phyloP scores from a whole-genome alignment of 2,797 vertebrate species.

The Poecilia picta region DNA sequence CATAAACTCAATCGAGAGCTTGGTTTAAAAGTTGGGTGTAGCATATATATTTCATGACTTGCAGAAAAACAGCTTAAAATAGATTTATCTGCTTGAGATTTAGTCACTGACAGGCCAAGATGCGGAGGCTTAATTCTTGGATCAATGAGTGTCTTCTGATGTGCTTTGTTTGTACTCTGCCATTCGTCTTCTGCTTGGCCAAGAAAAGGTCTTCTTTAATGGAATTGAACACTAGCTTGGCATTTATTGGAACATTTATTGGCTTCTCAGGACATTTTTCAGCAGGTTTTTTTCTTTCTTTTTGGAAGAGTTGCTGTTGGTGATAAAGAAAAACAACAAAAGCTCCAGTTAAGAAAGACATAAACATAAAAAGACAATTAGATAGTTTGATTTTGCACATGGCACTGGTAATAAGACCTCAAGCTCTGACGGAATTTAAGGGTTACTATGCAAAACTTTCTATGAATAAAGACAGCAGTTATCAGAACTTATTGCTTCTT shows the following conservation, averaged over 20 bases:
- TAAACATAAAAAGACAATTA: conserved; percentile 26
- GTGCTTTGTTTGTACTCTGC: conserved; percentile 35
- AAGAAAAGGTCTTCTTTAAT: conserved; percentile 64
- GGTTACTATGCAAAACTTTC: not conserved
- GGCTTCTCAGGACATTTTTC: conserved; percentile 70
- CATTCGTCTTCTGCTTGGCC: conserved; percentile 39
- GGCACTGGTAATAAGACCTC: not conserved
- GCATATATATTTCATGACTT: conserved; percentile 17
- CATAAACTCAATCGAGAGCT: not conserved
- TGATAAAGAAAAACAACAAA: conserved; percentile 66
- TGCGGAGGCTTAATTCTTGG: conserved; percentile 43
- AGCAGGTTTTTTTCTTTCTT: conserved; percentile 36
- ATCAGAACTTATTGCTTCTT: not conserved
- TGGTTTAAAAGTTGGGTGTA: conserved; percentile 11
- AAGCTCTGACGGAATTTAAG: not conserved
- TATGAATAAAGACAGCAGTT: not conserved
- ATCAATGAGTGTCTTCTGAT: conserved; percentile 46
- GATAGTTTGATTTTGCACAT: conserved; percentile 7
- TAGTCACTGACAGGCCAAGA: conserved; percentile 31
- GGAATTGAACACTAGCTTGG: conserved; percentile 71
- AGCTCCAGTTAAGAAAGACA: conserved; percentile 24
- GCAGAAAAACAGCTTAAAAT: conserved; percentile 24
- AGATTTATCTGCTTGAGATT: conserved; percentile 41
- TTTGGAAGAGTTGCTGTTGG: conserved; percentile 46
- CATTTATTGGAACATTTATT: conserved; percentile 75